These are phyloP conservation scores for Lophura nycthemera DNA, from an alignment of 2,113 vertebrate genomes.

Conservation along the genomic window DNA sequence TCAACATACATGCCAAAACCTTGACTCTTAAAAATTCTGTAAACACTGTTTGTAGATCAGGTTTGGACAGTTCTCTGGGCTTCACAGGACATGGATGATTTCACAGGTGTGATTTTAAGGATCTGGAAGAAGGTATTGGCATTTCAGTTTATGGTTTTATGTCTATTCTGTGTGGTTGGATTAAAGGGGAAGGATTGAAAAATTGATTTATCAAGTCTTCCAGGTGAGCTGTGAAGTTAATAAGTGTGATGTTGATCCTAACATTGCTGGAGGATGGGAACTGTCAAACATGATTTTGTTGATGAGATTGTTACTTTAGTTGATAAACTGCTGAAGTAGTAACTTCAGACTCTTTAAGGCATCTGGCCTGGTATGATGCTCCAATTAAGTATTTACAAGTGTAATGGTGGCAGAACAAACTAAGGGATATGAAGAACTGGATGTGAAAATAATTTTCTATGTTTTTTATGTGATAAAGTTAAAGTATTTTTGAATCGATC, in stretches of 20 bases:
- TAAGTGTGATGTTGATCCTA: neutral
- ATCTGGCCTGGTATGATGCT: neutral
- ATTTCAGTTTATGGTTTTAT: neutral
- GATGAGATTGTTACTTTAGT: neutral
- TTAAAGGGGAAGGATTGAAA: neutral
- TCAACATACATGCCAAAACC: neutral
- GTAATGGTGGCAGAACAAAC: neutral
- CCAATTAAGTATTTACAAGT: constrained; percentile 1
- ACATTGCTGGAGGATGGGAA: neutral
- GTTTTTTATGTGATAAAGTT: neutral
- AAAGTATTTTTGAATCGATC: neutral
- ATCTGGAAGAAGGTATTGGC: neutral
- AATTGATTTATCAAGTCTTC: neutral
- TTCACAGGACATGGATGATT: fast-evolving
- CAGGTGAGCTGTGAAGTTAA: neutral
- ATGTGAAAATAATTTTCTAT: neutral
- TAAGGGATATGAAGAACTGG: neutral
- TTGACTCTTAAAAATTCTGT: neutral
- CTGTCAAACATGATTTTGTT: neutral
- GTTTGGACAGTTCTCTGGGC: neutral
- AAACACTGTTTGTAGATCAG: neutral
- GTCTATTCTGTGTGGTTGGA: neutral
- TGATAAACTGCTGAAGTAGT: neutral
- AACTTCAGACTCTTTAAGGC: neutral
- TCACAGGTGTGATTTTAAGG: fast-evolving